phyloP scores from a whole-genome alignment of 2,888 invertebrate species.

The Caradrina kadenii region DNA sequence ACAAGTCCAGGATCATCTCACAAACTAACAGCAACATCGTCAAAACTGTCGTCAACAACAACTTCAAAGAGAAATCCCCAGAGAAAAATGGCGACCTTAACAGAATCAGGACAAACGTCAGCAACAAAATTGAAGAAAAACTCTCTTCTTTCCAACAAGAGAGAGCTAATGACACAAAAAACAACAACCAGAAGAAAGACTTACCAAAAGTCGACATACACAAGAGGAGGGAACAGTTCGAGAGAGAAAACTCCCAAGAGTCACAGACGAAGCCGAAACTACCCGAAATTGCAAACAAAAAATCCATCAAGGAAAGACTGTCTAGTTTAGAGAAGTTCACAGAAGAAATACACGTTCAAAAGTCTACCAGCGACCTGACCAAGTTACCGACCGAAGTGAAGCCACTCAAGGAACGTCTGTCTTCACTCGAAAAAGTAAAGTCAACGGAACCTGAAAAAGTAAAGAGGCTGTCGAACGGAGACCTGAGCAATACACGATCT shows the following conservation, averaged over 20 bases:
- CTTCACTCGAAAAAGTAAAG: slow-evolving; percentile 91
- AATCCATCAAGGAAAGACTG: slow-evolving; percentile 93
- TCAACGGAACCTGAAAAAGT: slow-evolving; percentile 85
- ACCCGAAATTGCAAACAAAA: slow-evolving; percentile 92
- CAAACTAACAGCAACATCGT: slow-evolving; percentile 88
- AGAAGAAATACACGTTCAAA: slow-evolving; percentile 88
- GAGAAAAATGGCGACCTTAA: slow-evolving; percentile 85
- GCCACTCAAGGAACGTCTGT: slow-evolving; percentile 92
- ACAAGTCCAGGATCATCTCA: slow-evolving; percentile 94
- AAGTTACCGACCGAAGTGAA: slow-evolving; percentile 91
- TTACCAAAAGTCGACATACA: slow-evolving; percentile 95
- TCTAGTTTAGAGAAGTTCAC: slow-evolving; percentile 93
- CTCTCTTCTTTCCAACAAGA: slow-evolving; percentile 91
- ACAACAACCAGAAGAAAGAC: slow-evolving; percentile 89
- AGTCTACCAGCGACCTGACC: slow-evolving; percentile 85
- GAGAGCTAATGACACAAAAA: slow-evolving; percentile 84
- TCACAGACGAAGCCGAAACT: slow-evolving; percentile 88
- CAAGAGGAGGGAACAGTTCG: slow-evolving; percentile 95
- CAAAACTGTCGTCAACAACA: slow-evolving; percentile 85
- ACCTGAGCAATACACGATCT: slow-evolving; percentile 82
- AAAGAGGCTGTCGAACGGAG: slow-evolving; percentile 86
- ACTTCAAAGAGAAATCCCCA: slow-evolving; percentile 87
- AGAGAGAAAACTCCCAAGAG: slow-evolving; percentile 92
- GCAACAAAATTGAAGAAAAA: slow-evolving; percentile 92
- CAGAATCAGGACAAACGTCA: slow-evolving; percentile 87